A percentile compares a stretch with the other conserved stretches of the same genome.
These are phyloP conservation scores for Lasius fuliginosus DNA, from an alignment of 2,888 invertebrate species.

Conservation along the genomic window DNA sequence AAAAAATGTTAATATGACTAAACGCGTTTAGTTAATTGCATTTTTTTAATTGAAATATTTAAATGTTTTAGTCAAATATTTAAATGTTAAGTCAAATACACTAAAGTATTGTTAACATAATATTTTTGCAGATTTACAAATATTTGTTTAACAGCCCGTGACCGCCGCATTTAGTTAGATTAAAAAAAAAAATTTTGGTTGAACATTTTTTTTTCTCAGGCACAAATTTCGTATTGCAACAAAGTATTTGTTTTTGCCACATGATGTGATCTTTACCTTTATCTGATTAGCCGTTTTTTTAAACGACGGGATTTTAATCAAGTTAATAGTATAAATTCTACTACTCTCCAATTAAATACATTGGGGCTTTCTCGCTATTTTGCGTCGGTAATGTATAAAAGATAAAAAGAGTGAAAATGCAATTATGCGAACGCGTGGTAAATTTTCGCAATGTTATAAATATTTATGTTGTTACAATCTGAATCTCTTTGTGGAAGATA, in stretches of 20 bases:
- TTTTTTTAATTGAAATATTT: too few relatives aligned
- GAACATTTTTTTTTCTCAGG: too few relatives aligned
- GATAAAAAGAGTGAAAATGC: conserved; percentile 5
- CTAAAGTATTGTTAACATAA: too few relatives aligned
- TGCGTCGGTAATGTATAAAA: not conserved
- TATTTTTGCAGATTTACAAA: too few relatives aligned
- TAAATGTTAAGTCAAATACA: too few relatives aligned
- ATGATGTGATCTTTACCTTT: conserved; percentile 4
- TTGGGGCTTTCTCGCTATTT: not conserved
- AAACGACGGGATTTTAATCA: conserved; percentile 12
- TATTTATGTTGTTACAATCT: conserved; percentile 4
- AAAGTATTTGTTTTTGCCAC: not conserved
- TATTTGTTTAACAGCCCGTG: too few relatives aligned
- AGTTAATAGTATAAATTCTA: conserved; percentile 12
- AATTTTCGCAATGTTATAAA: conserved; percentile 13
- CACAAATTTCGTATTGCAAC: not conserved
- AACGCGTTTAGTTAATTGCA: too few relatives aligned
- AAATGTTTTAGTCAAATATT: too few relatives aligned
- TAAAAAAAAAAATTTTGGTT: too few relatives aligned
- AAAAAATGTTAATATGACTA: too few relatives aligned
- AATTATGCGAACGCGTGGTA: not conserved
- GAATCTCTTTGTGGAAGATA: not conserved
- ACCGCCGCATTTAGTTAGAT: too few relatives aligned
- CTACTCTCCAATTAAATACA: conserved; percentile 19
- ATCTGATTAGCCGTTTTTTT: not conserved